Percentiles rank a stretch among this genome's conserved stretches.
phyloP scores from a whole-genome alignment of 2,888 invertebrate genomes.

The Bombylius major region DNA sequence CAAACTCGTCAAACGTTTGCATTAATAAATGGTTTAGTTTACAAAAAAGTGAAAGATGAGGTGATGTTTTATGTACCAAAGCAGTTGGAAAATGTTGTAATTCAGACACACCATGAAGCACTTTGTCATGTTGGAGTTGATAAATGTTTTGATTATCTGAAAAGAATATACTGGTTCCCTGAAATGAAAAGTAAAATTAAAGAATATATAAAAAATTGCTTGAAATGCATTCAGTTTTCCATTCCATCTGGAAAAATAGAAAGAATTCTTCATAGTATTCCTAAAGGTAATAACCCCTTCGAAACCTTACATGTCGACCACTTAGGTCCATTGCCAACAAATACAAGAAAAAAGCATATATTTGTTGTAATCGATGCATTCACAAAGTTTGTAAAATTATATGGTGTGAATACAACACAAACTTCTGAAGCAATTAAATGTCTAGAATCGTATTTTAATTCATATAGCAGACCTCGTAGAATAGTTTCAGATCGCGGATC shows the following conservation, averaged over 20 bases:
- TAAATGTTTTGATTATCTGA: conserved; percentile 5
- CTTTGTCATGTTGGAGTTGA: conserved; percentile 10
- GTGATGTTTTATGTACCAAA: conserved; percentile 9
- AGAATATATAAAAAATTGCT: conserved; percentile 28
- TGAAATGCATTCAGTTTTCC: conserved; percentile 26
- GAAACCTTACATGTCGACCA: conserved; percentile 33
- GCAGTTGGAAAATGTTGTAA: conserved; percentile 8
- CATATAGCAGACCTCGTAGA: not conserved
- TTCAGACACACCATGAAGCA: conserved; percentile 10
- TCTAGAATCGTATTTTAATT: not conserved
- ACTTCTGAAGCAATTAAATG: not conserved
- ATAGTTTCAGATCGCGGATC: not conserved
- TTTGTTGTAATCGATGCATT: not conserved
- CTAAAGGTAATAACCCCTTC: conserved; percentile 27
- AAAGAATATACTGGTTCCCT: conserved; percentile 29
- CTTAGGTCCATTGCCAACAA: conserved; percentile 28
- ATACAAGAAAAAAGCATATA: conserved; percentile 16
- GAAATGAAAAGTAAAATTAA: conserved; percentile 26
- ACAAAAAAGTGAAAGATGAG: not conserved
- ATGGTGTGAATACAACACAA: not conserved
- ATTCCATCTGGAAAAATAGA: conserved; percentile 20
- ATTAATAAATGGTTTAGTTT: conserved; percentile 1
- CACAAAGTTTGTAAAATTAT: not conserved
- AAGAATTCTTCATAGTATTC: conserved; percentile 28
- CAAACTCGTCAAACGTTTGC: not conserved